phyloP scores from a whole-genome alignment of 2,797 vertebrate species.

The Premnoplex brunnescens region DNA sequence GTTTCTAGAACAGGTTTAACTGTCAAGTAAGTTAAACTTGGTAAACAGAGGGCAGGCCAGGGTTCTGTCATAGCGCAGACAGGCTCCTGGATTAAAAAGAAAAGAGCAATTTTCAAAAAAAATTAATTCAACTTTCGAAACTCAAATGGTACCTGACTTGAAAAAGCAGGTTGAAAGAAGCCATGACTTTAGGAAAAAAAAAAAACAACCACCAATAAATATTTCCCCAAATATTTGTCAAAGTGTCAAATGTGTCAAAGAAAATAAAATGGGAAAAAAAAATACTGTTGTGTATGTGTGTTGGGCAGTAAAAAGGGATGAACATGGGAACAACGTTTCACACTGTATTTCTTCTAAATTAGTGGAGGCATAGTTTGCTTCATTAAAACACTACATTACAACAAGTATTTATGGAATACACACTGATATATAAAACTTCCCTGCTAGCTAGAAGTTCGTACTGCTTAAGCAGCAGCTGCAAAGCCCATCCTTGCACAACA shows the following conservation, averaged over 20 bases:
- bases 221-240: background rate
- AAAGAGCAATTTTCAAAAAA: background rate
- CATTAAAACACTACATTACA: background rate
- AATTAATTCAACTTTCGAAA: background rate
- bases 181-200: fast-evolving
- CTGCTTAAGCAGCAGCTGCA: background rate
- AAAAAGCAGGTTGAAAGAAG: background rate
- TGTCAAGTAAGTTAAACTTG: background rate
- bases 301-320: background rate
- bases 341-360: background rate
- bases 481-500: background rate
- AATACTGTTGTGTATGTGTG: fast-evolving
- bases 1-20: background rate
- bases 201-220: fast-evolving
- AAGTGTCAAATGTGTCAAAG: background rate
- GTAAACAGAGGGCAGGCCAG: background rate
- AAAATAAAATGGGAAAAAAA: background rate
- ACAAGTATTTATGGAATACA: background rate
- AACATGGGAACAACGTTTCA: background rate
- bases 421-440: background rate
- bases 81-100: background rate
- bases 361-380: background rate
- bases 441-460: background rate
- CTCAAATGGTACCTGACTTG: background rate
- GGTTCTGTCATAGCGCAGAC: background rate